Evolutionary conservation across 1,140 invertebrate genomes (phyloP), one percentile per base, ranked within the genome.

Genomic region (Conus ventricosus): DNA sequence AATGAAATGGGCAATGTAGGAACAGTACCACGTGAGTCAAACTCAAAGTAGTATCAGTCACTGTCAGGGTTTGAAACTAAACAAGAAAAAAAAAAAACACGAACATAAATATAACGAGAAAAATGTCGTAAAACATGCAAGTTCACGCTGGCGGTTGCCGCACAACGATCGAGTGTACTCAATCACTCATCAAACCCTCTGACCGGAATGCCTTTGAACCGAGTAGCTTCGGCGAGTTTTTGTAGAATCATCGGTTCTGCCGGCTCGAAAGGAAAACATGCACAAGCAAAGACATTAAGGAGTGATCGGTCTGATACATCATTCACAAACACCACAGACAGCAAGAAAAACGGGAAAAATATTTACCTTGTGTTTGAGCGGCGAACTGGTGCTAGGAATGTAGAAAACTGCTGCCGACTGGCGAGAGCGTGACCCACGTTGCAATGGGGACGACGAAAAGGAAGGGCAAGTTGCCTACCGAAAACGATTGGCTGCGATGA

Each of bases 131-230:
- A 39, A 39, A 39, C 39, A 3, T 39, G 39, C 3, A 39, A 39
- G 39, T 39, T 39, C 39, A 39, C 39, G 39, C 39, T 39, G 39
- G 39, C 39, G 39, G 39, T 39, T 39, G 39, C 39, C 39, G 39
- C 3, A 39, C 57, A 71, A 23, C 20, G 67, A 20, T 71, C 67
- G 20, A n/a, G 6, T 20, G 67, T 6, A 71, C 67, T 71, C 20
- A 13, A 7, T 23, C 67, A n/a, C 23, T 71, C 17, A 13, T 23
- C 20, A 23, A 81, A 81, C 27, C 80, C 7, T 27, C 82, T 84
- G 82, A 84, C 82, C 82, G 55, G 55, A 84, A 84, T 84, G 82
- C 82, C 82, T 84, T 84, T 84, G 82, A 84, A 84, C 54, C 82
- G 13, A 23, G 39, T 83, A 63, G 60, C 60, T 63, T 63, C 60